A percentile compares a stretch with the other conserved stretches of the same genome.
These are phyloP conservation scores for Patella ulyssiponensis DNA, from an alignment of 2,888 invertebrate species.

Conservation along the genomic window DNA sequence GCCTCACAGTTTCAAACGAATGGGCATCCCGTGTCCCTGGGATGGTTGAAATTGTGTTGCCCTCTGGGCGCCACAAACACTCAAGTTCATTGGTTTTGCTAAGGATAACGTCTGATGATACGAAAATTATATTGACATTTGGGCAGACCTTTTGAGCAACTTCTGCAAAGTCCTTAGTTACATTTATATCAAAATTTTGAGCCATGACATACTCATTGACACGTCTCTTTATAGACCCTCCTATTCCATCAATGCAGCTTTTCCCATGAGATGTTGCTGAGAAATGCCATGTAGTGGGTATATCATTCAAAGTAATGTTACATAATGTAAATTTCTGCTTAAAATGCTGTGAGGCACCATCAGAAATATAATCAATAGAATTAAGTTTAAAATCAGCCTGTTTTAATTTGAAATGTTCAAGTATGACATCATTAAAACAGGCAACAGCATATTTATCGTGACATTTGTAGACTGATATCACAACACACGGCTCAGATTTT, in stretches of 20 bases:
- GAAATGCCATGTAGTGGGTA: conserved; percentile 7
- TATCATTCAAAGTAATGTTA: not conserved
- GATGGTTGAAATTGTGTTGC: not conserved
- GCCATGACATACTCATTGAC: conserved; percentile 9
- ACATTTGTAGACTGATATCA: conserved; percentile 10
- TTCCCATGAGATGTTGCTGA: conserved; percentile 16
- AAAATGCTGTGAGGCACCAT: conserved; percentile 15
- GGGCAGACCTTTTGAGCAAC: not conserved
- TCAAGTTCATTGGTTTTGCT: not conserved
- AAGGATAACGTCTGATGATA: not conserved
- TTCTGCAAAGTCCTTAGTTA: not conserved
- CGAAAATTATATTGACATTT: not conserved
- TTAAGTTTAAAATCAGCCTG: not conserved
- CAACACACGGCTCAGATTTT: conserved; percentile 4
- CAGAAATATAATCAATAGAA: conserved; percentile 9
- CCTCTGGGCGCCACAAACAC: not conserved
- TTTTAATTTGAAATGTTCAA: not conserved
- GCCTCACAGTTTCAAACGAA: not conserved
- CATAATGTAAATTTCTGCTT: conserved; percentile 13
- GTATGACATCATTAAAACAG: not conserved
- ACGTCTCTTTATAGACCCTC: conserved; percentile 11
- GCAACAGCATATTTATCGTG: conserved; percentile 19
- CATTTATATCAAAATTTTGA: not conserved
- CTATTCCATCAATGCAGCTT: conserved; percentile 17
- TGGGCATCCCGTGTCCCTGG: not conserved